phyloP scores from a whole-genome alignment of 2,888 invertebrate genomes.

The Oligia strigilis region DNA sequence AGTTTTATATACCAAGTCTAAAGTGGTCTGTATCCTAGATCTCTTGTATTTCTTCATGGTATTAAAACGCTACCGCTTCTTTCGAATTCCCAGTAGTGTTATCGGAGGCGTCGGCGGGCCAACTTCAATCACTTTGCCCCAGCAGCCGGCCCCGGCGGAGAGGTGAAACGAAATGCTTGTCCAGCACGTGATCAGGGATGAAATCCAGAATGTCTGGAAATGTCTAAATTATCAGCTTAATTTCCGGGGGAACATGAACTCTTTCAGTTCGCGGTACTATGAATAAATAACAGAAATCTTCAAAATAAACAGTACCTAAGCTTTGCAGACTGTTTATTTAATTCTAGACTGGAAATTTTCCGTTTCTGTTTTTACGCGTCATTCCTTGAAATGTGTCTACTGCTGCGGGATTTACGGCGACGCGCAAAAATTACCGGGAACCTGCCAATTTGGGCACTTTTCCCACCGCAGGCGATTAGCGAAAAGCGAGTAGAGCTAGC shows the following conservation, averaged over 20 bases:
- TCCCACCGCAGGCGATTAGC: not conserved
- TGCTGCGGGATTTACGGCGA: not conserved
- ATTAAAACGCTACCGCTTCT: slow-evolving; percentile 51
- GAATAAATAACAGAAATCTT: not conserved
- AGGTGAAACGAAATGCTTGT: slow-evolving; percentile 61
- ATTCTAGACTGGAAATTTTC: not conserved
- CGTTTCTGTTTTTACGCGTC: not conserved
- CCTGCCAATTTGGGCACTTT: not conserved
- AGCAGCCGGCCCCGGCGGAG: slow-evolving; percentile 50
- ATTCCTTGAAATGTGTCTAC: not conserved
- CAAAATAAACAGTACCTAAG: not conserved
- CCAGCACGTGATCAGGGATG: slow-evolving; percentile 62
- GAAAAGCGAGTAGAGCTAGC: not conserved
- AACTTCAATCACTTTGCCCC: slow-evolving; percentile 80
- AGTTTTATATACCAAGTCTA: not conserved
- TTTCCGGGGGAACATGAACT: not conserved
- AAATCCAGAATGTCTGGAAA: not conserved
- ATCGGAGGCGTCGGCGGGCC: slow-evolving; percentile 61
- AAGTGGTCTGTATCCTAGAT: not conserved
- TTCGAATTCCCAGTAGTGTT: slow-evolving; percentile 46
- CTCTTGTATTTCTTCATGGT: not conserved
- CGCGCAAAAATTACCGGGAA: not conserved
- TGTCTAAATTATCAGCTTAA: not conserved
- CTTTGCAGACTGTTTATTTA: not conserved
- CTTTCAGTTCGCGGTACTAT: not conserved